These are phyloP conservation scores for Sarcophaga caerulescens DNA, from an alignment of 2,888 invertebrate genomes.

Conservation along the genomic window DNA sequence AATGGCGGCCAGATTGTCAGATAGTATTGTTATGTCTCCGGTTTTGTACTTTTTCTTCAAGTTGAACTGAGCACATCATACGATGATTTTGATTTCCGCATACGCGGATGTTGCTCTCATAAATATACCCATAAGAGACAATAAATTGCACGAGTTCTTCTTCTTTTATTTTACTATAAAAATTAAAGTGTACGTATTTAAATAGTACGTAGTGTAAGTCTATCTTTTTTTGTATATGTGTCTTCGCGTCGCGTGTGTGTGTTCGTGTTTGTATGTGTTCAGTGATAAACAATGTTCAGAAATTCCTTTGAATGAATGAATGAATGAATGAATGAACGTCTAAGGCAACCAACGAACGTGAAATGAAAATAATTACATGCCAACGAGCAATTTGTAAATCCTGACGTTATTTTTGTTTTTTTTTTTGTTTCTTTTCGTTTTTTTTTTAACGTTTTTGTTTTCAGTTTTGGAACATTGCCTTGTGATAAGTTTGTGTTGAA, in stretches of 20 bases:
- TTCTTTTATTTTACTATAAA: no score
- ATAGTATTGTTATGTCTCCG: no score
- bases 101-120: no score
- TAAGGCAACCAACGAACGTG: background rate
- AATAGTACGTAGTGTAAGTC: background rate
- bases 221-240: no score
- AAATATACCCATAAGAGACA: no score
- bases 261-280: background rate
- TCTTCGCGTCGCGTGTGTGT: no score
- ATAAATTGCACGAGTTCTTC: no score
- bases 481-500: constrained; percentile 34
- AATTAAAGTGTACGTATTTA: no score
- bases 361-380: constrained; percentile 66
- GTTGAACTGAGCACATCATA: no score
- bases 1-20: no score
- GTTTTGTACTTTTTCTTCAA: no score
- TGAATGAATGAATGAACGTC: background rate
- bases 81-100: no score
- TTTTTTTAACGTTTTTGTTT: background rate
- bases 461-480: constrained; percentile 11
- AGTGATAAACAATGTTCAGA: constrained; percentile 21
- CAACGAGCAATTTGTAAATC: constrained; percentile 68
- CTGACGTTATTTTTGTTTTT: constrained; percentile 14
- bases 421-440: background rate
- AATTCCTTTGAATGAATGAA: constrained; percentile 12